phyloP scores from a whole-genome alignment of 2,888 invertebrate genomes.

The Eupithecia subumbrata region DNA sequence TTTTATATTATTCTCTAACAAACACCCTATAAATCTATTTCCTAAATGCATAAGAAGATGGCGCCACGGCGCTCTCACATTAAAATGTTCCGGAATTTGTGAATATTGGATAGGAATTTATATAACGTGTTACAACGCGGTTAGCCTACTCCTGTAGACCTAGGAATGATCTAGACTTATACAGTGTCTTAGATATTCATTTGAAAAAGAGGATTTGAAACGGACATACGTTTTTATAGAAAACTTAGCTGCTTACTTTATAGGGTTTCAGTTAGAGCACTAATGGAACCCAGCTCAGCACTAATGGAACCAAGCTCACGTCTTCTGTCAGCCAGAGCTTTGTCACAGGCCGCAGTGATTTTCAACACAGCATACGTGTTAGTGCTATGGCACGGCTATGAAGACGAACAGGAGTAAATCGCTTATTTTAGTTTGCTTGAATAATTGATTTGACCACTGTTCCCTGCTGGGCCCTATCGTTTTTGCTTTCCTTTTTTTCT shows the following conservation, averaged over 20 bases:
- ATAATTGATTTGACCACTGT: not conserved
- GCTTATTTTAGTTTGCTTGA: not conserved
- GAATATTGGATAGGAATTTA: conserved; percentile 83
- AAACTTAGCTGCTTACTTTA: not conserved
- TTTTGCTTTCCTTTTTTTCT: too few species aligned
- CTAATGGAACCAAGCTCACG: not conserved
- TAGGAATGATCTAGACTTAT: conserved; percentile 25
- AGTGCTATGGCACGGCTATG: not conserved
- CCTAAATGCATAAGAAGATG: conserved; percentile 60
- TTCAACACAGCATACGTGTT: not conserved
- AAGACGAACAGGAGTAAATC: not conserved
- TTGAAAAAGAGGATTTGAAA: not conserved
- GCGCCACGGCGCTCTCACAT: conserved; percentile 61
- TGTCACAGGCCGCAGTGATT: not conserved
- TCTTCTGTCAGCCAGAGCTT: not conserved
- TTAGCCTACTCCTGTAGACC: conserved; percentile 33
- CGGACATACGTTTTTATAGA: not conserved
- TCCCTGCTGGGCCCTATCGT: too few species aligned
- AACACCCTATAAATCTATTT: conserved; percentile 53
- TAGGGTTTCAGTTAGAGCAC: not conserved
- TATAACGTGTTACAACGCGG: conserved; percentile 69
- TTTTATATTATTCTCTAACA: conserved; percentile 5
- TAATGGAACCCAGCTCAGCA: too few species aligned
- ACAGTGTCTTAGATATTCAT: not conserved
- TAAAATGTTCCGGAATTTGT: conserved; percentile 78